Evolutionary conservation across 2,888 invertebrate species (phyloP), one percentile per base, ranked within the genome.

Genomic region (Cephus sareptanus): DNA sequence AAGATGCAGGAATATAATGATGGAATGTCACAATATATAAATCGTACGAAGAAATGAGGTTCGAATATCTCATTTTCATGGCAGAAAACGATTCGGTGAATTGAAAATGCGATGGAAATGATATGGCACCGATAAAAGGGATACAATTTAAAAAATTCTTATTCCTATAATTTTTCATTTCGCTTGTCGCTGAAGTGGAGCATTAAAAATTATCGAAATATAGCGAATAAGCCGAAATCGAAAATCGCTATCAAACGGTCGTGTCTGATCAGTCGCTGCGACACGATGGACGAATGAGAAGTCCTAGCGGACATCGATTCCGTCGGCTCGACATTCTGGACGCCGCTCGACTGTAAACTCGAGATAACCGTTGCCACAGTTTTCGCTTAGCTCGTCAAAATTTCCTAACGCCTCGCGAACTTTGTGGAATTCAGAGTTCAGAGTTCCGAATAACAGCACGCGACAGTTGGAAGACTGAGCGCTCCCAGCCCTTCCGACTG

Each of bases 301-400:
- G 6, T 56, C 23, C 56, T 56, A 56, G 71, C 71, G 71, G 23
- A 31, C 35, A n/a, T 74, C 74, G 74, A 74, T 74, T 37, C 35
- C 74, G 30, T 37, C 11, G 35, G 74, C n/a, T n/a, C 11, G 34
- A 35, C 74, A 11, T 71, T 4, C 30, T 30, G 74, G 33, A 33
- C 74, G 34, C 31, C 74, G 74, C 74, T 74, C 74, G 74, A 74
- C 74, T 37, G 74, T 74, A 37, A 74, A 74, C 23, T n/a, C 34
- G 23, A 35, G 74, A 74, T 74, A 74, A 74, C 74, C 74, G n/a
- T 35, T 74, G 13, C 35, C 30, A 30, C 34, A 34, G 34, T 74
- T 74, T 74, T 74, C 35, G 74, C 74, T 74, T 74, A 35, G 31
- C 35, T 34, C 34, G 74, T 71, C 33, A 71, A 71, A 71, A 33